These are phyloP conservation scores for Channa striata DNA, from an alignment of 2,797 vertebrate species.

Conservation along the genomic window DNA sequence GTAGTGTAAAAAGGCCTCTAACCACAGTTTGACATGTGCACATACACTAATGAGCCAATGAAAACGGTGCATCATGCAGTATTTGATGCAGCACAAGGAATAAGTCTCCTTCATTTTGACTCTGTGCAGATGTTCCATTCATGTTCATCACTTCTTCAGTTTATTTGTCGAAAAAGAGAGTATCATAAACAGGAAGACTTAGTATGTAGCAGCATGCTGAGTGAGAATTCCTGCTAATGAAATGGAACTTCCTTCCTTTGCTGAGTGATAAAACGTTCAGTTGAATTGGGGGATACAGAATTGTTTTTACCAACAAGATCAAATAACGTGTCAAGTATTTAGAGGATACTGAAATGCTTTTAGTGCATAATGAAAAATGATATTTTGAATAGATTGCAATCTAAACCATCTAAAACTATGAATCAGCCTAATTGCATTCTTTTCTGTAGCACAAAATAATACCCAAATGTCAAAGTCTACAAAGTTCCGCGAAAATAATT, in stretches of 20 bases:
- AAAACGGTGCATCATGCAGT: constrained; percentile 27
- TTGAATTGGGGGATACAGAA: constrained; percentile 42
- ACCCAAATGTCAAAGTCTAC: constrained; percentile 56
- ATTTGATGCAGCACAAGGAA: constrained; percentile 2
- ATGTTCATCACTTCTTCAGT: constrained; percentile 50
- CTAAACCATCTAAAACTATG: constrained; percentile 54
- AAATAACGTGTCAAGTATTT: constrained; percentile 47
- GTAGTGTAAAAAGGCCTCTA: constrained; percentile 3
- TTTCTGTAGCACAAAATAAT: constrained; percentile 37
- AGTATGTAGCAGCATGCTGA: constrained; percentile 25
- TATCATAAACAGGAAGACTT: constrained; percentile 32
- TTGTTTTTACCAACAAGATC: constrained; percentile 44
- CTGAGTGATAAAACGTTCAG: constrained; percentile 42
- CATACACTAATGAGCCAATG: constrained; percentile 5
- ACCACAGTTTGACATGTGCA: constrained; percentile 15
- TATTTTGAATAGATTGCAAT: constrained; percentile 60
- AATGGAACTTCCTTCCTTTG: constrained; percentile 58
- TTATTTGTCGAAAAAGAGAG: constrained; percentile 40
- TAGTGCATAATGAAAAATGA: constrained; percentile 50
- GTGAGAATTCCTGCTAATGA: constrained; percentile 28
- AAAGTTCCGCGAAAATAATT: constrained; percentile 30
- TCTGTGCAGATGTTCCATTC: constrained; percentile 73
- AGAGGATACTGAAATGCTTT: constrained; percentile 55
- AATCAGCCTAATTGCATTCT: constrained; percentile 49
- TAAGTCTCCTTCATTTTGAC: constrained; percentile 14